Evolutionary conservation across 2,797 vertebrate genomes (phyloP).

Genomic region (Mus spretus): DNA sequence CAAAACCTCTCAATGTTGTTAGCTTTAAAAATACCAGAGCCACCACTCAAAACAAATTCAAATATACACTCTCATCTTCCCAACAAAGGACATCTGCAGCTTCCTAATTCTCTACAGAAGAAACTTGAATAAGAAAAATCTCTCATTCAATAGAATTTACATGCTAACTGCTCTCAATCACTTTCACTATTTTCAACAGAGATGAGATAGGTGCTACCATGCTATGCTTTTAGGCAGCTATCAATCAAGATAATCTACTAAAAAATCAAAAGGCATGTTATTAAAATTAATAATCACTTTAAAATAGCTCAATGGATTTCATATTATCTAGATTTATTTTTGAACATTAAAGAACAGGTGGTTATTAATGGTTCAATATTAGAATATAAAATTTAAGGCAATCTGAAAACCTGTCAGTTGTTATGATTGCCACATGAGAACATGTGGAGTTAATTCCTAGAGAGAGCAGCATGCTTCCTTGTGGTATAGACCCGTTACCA

Average conservation of each 20-base stretch:
- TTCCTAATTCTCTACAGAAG: conserved; percentile 1
- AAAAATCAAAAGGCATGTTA: conserved; percentile 69
- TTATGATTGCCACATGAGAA: conserved; percentile 80
- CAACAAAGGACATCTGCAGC: conserved; percentile 63
- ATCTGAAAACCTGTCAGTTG: conserved; percentile 78
- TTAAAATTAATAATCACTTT: conserved; percentile 75
- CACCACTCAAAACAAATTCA: conserved; percentile 23
- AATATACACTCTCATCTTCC: background rate
- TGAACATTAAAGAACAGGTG: conserved; percentile 81
- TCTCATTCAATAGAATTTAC: conserved; percentile 68
- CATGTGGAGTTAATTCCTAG: conserved; percentile 79
- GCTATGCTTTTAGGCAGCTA: conserved; percentile 72
- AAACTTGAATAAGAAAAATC: conserved; percentile 57
- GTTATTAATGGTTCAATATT: conserved; percentile 78
- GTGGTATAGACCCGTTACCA: conserved; percentile 82
- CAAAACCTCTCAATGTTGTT: conserved; percentile 49
- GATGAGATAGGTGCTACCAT: conserved; percentile 44
- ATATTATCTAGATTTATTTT: conserved; percentile 75
- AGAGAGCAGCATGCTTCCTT: conserved; percentile 79
- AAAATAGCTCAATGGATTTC: conserved; percentile 66
- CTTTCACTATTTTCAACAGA: conserved; percentile 45
- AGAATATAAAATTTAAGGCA: conserved; percentile 74
- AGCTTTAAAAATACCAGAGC: conserved; percentile 60
- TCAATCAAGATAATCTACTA: conserved; percentile 72
- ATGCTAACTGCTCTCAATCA: conserved; percentile 62